phyloP scores from a whole-genome alignment of 2,888 invertebrate genomes.

The Eupithecia insigniata region DNA sequence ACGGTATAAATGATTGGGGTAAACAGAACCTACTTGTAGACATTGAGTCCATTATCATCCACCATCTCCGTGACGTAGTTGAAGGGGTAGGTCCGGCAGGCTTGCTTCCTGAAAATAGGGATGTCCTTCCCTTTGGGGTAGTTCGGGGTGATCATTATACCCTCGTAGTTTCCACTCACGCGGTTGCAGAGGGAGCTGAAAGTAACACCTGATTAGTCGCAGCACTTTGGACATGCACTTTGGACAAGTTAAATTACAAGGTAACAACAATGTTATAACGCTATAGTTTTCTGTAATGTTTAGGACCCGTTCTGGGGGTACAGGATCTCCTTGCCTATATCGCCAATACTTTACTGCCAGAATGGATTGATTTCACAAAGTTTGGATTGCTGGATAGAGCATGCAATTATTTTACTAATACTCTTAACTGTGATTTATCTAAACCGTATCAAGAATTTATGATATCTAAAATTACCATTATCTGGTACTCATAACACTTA shows the following conservation, averaged over 20 bases:
- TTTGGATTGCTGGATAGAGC: neutral
- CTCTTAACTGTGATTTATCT: neutral
- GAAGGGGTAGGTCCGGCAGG: constrained; percentile 88
- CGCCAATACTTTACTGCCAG: too few relatives aligned
- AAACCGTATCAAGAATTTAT: neutral
- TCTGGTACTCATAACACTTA: neutral
- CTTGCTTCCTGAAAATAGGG: constrained; percentile 89
- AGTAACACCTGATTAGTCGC: constrained; percentile 20
- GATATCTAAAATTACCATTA: neutral
- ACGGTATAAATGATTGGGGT: neutral
- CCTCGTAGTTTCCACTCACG: constrained; percentile 89
- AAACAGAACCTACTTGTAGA: constrained; percentile 81
- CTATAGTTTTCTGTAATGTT: too few relatives aligned
- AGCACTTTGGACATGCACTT: too few relatives aligned
- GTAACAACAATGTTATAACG: neutral
- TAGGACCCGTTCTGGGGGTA: too few relatives aligned
- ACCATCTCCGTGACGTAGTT: constrained; percentile 53
- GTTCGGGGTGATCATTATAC: constrained; percentile 87
- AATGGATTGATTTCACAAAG: too few relatives aligned
- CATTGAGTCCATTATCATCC: constrained; percentile 80
- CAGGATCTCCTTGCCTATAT: too few relatives aligned
- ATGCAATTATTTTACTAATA: neutral
- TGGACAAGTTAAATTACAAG: neutral
- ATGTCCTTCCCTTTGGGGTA: constrained; percentile 82
- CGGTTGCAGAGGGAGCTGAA: constrained; percentile 87